Conservation (phyloP, 2,888 invertebrate species). For the Orthosia gothica region DNA sequence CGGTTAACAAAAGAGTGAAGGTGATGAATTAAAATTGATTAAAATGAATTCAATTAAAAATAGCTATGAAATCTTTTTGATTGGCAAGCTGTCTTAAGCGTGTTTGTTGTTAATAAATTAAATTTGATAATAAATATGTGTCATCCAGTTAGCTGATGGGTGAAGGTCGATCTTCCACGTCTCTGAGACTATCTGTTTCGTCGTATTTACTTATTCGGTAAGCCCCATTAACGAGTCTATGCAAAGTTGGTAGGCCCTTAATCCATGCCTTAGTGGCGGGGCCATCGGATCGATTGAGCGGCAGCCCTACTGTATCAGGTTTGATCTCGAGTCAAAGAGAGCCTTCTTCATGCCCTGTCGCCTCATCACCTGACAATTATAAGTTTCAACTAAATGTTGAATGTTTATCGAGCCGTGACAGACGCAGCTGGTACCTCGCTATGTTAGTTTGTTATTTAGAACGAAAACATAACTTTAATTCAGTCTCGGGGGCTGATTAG, state of each 20-base stretch:
- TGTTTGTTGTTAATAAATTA: too few species aligned
- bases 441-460: constrained; percentile 7
- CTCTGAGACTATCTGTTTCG: too few species aligned
- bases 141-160: too few species aligned
- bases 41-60: too few species aligned
- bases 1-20: too few species aligned
- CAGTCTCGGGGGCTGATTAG: constrained; percentile 32
- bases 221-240: constrained; percentile 73
- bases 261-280: constrained; percentile 70
- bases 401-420: constrained; percentile 27
- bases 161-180: too few species aligned
- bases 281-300: constrained; percentile 75
- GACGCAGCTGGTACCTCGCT: constrained; percentile 3
- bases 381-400: constrained; percentile 30
- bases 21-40: too few species aligned
- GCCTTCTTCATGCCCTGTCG: constrained; percentile 63
- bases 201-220: constrained; percentile 68
- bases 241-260: constrained; percentile 76
- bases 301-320: constrained; percentile 63
- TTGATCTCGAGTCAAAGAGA: constrained; percentile 72
- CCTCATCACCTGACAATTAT: constrained; percentile 36
- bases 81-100: too few species aligned
- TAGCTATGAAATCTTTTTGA: too few species aligned
- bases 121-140: too few species aligned
- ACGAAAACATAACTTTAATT: constrained; percentile 37